Conservation (phyloP, 2,113 vertebrate genomes). For the Peromyscus californicus region DNA sequence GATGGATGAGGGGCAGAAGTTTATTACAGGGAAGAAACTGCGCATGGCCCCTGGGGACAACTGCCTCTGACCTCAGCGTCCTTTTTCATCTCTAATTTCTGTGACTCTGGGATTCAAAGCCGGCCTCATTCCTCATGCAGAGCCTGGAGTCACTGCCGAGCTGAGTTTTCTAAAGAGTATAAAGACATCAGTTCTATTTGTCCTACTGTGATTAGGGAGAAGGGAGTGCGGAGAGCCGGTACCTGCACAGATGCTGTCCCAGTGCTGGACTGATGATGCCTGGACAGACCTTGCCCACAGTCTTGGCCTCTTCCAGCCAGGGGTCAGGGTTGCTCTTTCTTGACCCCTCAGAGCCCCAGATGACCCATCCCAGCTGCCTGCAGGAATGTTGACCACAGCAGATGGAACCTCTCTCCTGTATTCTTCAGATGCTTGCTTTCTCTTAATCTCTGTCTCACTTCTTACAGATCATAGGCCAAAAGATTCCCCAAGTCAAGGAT, state of each 20-base stretch:
- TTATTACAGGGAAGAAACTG: neutral
- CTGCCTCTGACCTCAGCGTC: neutral
- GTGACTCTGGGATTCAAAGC: neutral
- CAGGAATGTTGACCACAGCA: neutral
- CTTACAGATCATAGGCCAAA: neutral
- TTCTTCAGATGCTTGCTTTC: neutral
- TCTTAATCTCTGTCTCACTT: neutral
- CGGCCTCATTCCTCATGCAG: constrained; percentile 54
- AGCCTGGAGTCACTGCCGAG: neutral
- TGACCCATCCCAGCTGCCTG: neutral
- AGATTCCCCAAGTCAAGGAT: neutral
- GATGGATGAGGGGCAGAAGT: neutral
- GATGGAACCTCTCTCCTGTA: neutral
- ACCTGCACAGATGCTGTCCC: neutral
- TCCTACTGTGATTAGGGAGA: neutral
- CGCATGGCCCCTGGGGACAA: fast-evolving
- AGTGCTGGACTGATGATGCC: neutral
- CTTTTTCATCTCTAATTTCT: constrained; percentile 60
- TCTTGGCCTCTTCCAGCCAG: neutral
- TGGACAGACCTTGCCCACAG: fast-evolving
- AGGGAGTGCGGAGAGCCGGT: neutral
- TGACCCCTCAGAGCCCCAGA: neutral
- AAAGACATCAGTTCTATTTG: constrained; percentile 69
- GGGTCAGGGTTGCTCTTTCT: neutral
- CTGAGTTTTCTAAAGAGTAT: constrained; percentile 54